Evolutionary conservation across 2,888 invertebrate genomes (phyloP).

Genomic region (Diadegma fenestrale): DNA sequence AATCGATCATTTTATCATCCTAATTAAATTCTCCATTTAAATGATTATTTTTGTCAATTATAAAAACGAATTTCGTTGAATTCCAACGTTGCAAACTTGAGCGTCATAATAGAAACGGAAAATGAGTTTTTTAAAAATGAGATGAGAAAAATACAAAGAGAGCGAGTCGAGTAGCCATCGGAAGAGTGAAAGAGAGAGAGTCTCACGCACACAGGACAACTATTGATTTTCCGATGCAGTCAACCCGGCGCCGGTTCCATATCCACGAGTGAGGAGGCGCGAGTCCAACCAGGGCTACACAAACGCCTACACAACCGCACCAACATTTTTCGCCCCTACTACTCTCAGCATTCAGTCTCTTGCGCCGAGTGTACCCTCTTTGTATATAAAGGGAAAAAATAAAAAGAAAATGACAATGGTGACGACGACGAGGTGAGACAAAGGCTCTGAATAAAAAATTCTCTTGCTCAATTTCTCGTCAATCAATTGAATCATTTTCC

Average conservation of each 20-base stretch:
- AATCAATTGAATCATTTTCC: too few relatives aligned
- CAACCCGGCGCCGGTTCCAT: slow-evolving; percentile 81
- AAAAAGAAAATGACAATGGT: not conserved
- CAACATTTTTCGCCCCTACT: too few relatives aligned
- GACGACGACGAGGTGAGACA: not conserved
- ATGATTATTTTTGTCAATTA: too few relatives aligned
- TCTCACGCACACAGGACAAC: slow-evolving; percentile 76
- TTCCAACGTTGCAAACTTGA: too few relatives aligned
- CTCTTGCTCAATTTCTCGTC: too few relatives aligned
- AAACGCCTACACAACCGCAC: slow-evolving; percentile 47
- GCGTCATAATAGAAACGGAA: too few relatives aligned
- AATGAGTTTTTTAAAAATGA: too few relatives aligned
- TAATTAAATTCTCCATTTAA: too few relatives aligned
- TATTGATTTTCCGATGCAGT: slow-evolving; percentile 83
- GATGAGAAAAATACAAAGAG: not conserved
- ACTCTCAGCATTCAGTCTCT: slow-evolving; percentile 8
- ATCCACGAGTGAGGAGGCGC: slow-evolving; percentile 52
- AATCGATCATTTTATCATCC: too few relatives aligned
- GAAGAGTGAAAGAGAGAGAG: slow-evolving; percentile 61
- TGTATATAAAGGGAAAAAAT: not conserved
- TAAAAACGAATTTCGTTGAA: too few relatives aligned
- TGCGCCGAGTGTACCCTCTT: not conserved
- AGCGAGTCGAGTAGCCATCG: slow-evolving; percentile 26
- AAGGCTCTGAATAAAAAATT: too few relatives aligned
- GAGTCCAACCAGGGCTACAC: slow-evolving; percentile 55